Evolutionary conservation across 2,797 vertebrate genomes (phyloP), one percentile per base, ranked within the genome.

Genomic region (Clamator glandarius): DNA sequence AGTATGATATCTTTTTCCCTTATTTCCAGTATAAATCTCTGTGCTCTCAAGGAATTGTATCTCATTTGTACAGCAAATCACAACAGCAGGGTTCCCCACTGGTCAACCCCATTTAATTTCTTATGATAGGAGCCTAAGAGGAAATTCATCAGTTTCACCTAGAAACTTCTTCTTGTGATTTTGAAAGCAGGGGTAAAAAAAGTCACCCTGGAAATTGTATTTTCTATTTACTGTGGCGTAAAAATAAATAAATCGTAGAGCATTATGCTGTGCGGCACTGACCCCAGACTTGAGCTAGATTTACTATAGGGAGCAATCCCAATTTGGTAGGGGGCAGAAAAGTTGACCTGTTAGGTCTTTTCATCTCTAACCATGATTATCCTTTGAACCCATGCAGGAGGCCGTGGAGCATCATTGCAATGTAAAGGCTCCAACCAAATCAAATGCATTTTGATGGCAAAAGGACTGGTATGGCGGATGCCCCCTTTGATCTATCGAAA

Each of bases 61-160:
- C 72, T 95, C 78, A 84, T 93, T 90, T 94, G 75, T 77, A 89
- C 87, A 91, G 89, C 77, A 94, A 95, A 92, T 87, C 79, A 92
- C 84, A 95, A 88, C 75, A 78, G 62, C 31, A 82, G 75, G 87
- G 77, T 31, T 96, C 59, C 68, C 31, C 66, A 90, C 58, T 80
- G 93, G 75, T 96, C 89, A 86, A 79, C 36, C 57, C 66, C 74
- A 89, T 84, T 90, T 91, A 95, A 95, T 92, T 84, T 77, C 90
- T 93, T 72, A 51, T 39, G 33, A 91, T 54, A 74, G 70, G 8
- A 90, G 73, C 26, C 57, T 64, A 85, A 85, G 51, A 96, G 70
- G 35, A 90, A 95, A 94, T 91, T 57, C 67, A 91, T 96, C 73
- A 76, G 55, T 73, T 93, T 95, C 77, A 84, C 72, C 23, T 69